Evolutionary conservation across 2,797 vertebrate species (phyloP), one percentile per base, ranked within the genome.

Genomic region (Poeciliopsis gracilis): DNA sequence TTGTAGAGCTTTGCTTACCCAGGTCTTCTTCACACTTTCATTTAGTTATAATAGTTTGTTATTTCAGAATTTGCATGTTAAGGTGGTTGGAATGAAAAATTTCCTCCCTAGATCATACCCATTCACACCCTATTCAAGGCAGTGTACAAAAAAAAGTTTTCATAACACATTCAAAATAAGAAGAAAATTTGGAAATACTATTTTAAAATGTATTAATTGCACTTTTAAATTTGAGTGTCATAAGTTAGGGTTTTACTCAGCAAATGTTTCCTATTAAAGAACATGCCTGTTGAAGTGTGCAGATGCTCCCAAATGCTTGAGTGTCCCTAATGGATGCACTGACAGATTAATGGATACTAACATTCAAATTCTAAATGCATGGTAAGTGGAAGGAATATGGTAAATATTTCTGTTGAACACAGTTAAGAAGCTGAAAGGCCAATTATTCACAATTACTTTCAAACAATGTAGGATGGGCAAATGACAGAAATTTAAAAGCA

Each of bases 11-110:
- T 94, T 94, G 91, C 93, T 93, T 89, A 89, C 89, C 89, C 80
- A 81, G 89, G 92, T 93, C 87, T 76, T 89, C 84, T 89, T 84
- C 88, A 93, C 90, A 93, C 92, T 92, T 93, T 92, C 88, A 93
- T 95, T 95, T 93, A 90, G 92, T 94, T 93, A 90, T 91, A 91
- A 94, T 91, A 92, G 91, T 93, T 94, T 94, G 93, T 94, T 94
- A 91, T 93, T 93, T 84, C 72, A 81, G 91, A 93, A 93, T 95
- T 87, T 94, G 92, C 92, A 93, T 95, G 88, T 91, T 92, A 91
- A 93, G 87, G 92, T 71, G 86, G 86, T 83, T 86, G 85, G 82
- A 86, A 84, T 81, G 23, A 81, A 90, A 91, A 92, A 82, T 75
- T 79, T 79, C 73, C 77, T 66, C 79, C 75, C 83, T 92, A 91